Evolutionary conservation across 2,888 invertebrate species (phyloP).

Genomic region (Fragum whitleyi): DNA sequence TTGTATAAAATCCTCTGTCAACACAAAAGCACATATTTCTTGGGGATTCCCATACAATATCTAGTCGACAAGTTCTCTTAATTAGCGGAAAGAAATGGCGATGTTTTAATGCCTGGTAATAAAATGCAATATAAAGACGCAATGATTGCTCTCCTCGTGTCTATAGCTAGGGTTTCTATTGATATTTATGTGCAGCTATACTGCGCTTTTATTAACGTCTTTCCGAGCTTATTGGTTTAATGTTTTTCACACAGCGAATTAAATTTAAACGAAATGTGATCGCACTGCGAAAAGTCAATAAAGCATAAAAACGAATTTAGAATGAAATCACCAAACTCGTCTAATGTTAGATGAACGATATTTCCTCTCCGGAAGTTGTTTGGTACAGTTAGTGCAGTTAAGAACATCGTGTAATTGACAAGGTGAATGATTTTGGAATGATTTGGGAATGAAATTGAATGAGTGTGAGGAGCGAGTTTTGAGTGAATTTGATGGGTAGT

Average conservation of each 20-base stretch:
- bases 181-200: conserved; percentile 3
- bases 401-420: too few species aligned
- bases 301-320: not conserved
- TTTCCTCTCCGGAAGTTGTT: too few species aligned
- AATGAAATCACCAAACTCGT: not conserved
- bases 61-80: not conserved
- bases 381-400: too few species aligned
- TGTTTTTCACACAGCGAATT: conserved; percentile 1
- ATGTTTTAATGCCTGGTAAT: not conserved
- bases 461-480: too few species aligned
- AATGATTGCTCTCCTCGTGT: not conserved
- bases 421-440: too few species aligned
- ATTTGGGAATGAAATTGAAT: too few species aligned
- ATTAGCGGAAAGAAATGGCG: not conserved
- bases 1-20: too few species aligned
- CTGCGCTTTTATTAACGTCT: conserved; percentile 1
- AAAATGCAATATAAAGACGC: conserved; percentile 10
- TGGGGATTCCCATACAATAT: not conserved
- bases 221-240: conserved; percentile 1
- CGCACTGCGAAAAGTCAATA: not conserved
- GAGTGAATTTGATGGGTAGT: too few species aligned
- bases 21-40: too few species aligned
- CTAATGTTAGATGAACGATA: not conserved
- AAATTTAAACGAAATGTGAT: conserved; percentile 4
- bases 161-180: not conserved